A percentile compares a stretch with the other conserved stretches of the same genome.
These are phyloP conservation scores for Danio albolineatus DNA, from an alignment of 2,797 vertebrate species.

Conservation along the genomic window DNA sequence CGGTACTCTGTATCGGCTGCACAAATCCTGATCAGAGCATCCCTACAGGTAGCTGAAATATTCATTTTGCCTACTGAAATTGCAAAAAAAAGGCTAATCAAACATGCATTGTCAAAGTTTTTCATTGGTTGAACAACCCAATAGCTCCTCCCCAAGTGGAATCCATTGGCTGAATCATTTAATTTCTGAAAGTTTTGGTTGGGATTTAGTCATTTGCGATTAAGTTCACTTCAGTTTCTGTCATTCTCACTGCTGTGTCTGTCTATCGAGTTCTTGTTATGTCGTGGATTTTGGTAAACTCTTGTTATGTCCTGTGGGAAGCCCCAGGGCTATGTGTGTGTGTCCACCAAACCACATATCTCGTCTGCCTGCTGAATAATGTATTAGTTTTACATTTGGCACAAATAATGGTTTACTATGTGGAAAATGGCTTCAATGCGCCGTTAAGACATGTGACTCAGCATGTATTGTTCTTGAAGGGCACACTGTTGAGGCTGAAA, in stretches of 20 bases:
- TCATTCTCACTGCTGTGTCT: neutral
- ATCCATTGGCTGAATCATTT: neutral
- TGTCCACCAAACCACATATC: neutral
- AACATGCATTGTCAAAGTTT: neutral
- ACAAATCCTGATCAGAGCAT: too few relatives aligned
- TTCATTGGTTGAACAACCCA: neutral
- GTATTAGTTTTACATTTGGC: neutral
- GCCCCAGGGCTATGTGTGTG: neutral
- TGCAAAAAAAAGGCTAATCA: neutral
- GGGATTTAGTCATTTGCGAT: neutral
- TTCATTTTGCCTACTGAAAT: too few relatives aligned
- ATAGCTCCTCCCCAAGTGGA: neutral
- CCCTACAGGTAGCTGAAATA: too few relatives aligned
- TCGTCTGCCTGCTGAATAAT: slow-evolving; percentile 14
- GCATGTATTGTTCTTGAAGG: slow-evolving; percentile 29
- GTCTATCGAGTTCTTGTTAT: neutral
- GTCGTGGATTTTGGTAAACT: neutral
- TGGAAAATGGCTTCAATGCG: slow-evolving; percentile 10
- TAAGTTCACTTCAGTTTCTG: neutral
- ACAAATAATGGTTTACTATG: neutral
- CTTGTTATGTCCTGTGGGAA: neutral
- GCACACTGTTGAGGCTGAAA: slow-evolving; percentile 11
- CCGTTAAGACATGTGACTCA: slow-evolving; percentile 5
- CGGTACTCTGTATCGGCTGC: too few relatives aligned
- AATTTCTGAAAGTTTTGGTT: neutral